A percentile compares a stretch with the other conserved stretches of the same genome.
Conservation (phyloP, 2,797 vertebrate genomes). For the Petrocephalus sullivani region DNA sequence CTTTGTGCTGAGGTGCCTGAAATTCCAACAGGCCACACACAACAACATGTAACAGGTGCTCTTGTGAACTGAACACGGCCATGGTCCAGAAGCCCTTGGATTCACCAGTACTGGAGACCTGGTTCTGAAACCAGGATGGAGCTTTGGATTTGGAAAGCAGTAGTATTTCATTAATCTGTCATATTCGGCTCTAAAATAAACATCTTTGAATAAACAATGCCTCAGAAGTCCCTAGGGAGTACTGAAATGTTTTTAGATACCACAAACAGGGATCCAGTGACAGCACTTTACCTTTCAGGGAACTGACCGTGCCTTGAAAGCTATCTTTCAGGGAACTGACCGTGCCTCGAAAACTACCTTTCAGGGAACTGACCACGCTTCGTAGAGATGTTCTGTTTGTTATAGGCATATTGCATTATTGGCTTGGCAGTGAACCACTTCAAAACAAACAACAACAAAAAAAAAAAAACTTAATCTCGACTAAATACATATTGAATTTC, state of each 20-base stretch:
- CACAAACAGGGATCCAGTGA: constrained; percentile 54
- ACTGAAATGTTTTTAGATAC: neutral
- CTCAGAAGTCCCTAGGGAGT: constrained; percentile 54
- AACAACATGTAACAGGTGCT: neutral
- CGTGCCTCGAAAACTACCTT: constrained; percentile 46
- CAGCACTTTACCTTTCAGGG: constrained; percentile 51
- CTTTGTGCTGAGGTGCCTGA: neutral
- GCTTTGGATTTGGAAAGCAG: neutral
- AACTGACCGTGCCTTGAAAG: constrained; percentile 51
- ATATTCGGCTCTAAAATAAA: neutral
- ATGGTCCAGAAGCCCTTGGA: neutral
- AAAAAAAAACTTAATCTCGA: constrained; percentile 63
- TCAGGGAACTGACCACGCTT: constrained; percentile 53
- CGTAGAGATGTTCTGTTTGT: constrained; percentile 61
- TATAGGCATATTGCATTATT: constrained; percentile 82
- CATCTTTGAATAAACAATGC: constrained; percentile 30
- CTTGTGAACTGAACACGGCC: neutral
- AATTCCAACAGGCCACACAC: neutral
- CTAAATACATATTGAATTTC: constrained; percentile 88
- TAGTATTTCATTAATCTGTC: neutral
- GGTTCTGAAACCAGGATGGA: neutral
- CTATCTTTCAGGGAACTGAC: constrained; percentile 47
- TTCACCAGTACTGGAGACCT: neutral
- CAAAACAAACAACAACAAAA: constrained; percentile 63
- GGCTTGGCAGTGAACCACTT: constrained; percentile 99